Evolutionary conservation across 1,140 invertebrate species (phyloP).

Genomic region (Tetramorium parvispinum): DNA sequence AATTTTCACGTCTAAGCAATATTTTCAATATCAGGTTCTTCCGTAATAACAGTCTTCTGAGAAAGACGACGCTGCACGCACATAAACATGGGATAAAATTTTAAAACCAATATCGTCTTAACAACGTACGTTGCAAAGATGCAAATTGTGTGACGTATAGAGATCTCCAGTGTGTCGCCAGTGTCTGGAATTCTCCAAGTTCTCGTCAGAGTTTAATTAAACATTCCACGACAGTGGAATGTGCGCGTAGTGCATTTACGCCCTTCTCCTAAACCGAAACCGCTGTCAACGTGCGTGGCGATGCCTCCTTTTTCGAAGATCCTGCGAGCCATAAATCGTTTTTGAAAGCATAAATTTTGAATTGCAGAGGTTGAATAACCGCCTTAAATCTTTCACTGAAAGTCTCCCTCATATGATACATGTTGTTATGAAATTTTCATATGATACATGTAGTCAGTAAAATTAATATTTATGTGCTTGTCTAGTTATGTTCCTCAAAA

Average conservation of each 20-base stretch:
- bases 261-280: slow-evolving; percentile 42
- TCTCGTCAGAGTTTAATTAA: slow-evolving; percentile 73
- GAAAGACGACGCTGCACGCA: background rate
- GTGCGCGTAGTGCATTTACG: slow-evolving; percentile 23
- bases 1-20: background rate
- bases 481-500: background rate
- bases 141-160: slow-evolving; percentile 58
- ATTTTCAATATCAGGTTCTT: slow-evolving; percentile 7
- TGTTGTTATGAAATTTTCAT: background rate
- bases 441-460: background rate
- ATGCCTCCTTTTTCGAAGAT: slow-evolving; percentile 5
- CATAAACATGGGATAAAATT: slow-evolving; percentile 5
- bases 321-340: background rate
- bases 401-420: background rate
- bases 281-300: slow-evolving; percentile 35
- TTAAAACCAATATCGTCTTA: slow-evolving; percentile 19
- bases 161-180: slow-evolving; percentile 27
- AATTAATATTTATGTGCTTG: background rate
- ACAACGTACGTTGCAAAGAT: background rate
- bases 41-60: background rate
- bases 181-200: slow-evolving; percentile 57
- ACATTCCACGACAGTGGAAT: slow-evolving; percentile 67
- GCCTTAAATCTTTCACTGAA: background rate
- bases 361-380: background rate
- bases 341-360: background rate